These are phyloP conservation scores for Laupala kohalensis DNA, from an alignment of 1,140 invertebrate genomes.

Conservation along the genomic window DNA sequence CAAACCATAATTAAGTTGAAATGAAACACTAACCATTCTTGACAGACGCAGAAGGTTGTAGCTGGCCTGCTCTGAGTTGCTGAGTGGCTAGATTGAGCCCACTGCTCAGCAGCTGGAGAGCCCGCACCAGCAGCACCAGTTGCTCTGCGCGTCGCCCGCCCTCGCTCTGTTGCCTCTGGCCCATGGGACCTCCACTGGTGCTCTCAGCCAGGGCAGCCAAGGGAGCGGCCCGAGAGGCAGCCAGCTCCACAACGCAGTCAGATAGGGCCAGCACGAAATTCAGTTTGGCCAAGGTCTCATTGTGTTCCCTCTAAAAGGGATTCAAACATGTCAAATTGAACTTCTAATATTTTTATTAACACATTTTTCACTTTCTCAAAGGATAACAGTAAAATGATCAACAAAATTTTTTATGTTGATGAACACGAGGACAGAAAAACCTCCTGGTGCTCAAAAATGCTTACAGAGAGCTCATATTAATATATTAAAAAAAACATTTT, in stretches of 20 bases:
- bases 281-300: slow-evolving; percentile 83
- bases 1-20: not conserved
- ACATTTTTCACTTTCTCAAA: no score
- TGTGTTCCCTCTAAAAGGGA: slow-evolving; percentile 63
- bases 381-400: not conserved
- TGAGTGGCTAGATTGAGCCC: slow-evolving; percentile 80
- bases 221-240: slow-evolving; percentile 59
- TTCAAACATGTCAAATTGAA: not conserved
- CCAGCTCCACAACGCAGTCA: slow-evolving; percentile 80
- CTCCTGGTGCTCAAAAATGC: no score
- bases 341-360: no score
- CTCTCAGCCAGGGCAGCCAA: slow-evolving; percentile 39
- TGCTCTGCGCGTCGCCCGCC: slow-evolving; percentile 57
- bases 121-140: slow-evolving; percentile 77
- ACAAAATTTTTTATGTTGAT: not conserved
- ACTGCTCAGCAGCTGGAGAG: slow-evolving; percentile 83
- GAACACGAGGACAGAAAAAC: not conserved
- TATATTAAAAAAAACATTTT: no score
- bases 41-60: slow-evolving; percentile 82
- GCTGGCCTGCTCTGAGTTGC: slow-evolving; percentile 64
- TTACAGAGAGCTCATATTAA: no score
- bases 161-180: slow-evolving; percentile 31
- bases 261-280: slow-evolving; percentile 85
- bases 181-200: slow-evolving; percentile 24
- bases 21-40: slow-evolving; percentile 50